These are phyloP conservation scores for Bovichtus diacanthus DNA, from an alignment of 2,797 vertebrate species.

Conservation along the genomic window DNA sequence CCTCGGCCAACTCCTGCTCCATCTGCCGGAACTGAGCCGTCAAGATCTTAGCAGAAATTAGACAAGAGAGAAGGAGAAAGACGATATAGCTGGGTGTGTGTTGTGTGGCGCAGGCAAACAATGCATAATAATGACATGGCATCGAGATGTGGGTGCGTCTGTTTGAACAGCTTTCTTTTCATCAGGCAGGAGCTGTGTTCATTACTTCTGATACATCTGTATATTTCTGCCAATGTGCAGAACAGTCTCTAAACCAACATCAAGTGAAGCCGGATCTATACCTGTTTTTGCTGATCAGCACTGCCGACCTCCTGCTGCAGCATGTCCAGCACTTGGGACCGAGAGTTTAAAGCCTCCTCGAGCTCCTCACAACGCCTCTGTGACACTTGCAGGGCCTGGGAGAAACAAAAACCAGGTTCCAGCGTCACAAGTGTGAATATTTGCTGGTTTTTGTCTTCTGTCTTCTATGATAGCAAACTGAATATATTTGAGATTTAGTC, in stretches of 20 bases:
- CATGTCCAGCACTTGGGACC: constrained; percentile 89
- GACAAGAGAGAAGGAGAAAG: background rate
- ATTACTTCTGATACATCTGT: background rate
- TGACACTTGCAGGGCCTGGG: constrained; percentile 84
- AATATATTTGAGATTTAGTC: background rate
- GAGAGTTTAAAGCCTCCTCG: constrained; percentile 87
- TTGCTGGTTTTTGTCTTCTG: background rate
- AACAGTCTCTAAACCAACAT: constrained; percentile 5
- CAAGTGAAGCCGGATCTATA: constrained; percentile 63
- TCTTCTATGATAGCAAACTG: background rate
- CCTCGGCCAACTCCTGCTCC: constrained; percentile 85
- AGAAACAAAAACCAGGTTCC: constrained; percentile 25
- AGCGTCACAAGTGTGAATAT: background rate
- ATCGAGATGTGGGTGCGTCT: constrained; percentile 28
- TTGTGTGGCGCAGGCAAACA: constrained; percentile 33
- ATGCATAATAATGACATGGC: constrained; percentile 4
- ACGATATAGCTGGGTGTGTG: constrained; percentile 37
- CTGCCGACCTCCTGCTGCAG: constrained; percentile 90
- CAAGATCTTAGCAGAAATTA: constrained; percentile 81
- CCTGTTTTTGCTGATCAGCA: constrained; percentile 93
- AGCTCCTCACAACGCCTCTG: constrained; percentile 90
- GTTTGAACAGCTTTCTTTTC: constrained; percentile 32
- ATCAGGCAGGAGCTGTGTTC: background rate
- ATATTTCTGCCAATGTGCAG: background rate
- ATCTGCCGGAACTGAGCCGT: constrained; percentile 89